These are phyloP conservation scores for Erinaceus europaeus DNA, from an alignment of 2,113 vertebrate genomes.

Conservation along the genomic window DNA sequence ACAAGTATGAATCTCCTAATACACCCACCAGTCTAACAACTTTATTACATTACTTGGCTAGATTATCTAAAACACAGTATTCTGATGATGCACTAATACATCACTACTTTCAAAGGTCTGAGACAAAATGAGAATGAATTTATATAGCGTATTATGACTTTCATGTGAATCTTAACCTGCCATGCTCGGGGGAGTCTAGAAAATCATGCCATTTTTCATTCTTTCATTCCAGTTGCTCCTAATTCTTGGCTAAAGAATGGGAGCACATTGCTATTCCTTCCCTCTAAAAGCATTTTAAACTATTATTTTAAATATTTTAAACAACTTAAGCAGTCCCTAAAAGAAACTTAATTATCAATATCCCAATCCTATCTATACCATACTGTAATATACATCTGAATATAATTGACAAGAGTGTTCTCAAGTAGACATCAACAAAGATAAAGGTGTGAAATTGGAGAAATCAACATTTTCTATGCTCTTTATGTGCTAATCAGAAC, in stretches of 20 bases:
- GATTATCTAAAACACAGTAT: background rate
- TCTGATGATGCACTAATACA: background rate
- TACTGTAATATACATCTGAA: background rate
- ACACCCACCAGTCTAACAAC: background rate
- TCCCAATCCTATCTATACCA: background rate
- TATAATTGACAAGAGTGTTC: background rate
- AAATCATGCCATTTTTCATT: background rate
- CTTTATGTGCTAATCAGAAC: background rate
- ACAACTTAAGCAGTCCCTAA: no score
- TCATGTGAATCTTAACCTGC: background rate
- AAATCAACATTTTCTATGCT: conserved; percentile 4
- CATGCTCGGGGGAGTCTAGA: background rate
- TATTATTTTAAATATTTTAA: background rate
- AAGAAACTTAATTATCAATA: background rate
- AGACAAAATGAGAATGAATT: background rate
- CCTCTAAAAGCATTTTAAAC: background rate
- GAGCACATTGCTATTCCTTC: background rate
- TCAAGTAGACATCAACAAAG: background rate
- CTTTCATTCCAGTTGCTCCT: conserved; percentile 4
- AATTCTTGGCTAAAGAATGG: background rate
- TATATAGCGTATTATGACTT: conserved; percentile 2
- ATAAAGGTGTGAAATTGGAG: background rate
- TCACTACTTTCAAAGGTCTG: background rate
- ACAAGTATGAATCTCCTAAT: background rate
- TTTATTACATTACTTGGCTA: background rate